phyloP scores from a whole-genome alignment of 2,797 vertebrate genomes.

The Gila robusta region DNA sequence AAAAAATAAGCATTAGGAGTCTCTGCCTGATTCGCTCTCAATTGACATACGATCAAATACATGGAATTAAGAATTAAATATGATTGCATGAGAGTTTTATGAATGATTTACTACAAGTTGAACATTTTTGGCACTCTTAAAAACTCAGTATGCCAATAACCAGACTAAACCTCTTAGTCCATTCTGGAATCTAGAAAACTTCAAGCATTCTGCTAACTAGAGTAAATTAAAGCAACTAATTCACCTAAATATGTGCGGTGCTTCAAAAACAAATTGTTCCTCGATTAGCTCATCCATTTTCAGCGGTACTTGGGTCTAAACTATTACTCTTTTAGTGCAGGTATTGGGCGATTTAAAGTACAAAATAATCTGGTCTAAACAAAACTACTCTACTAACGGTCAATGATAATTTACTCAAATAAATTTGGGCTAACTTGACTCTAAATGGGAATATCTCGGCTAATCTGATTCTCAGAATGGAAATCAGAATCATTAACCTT shows the following conservation, averaged over 20 bases:
- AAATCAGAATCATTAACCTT: slow-evolving; percentile 1
- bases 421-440: no score
- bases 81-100: not conserved
- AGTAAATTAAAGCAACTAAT: not conserved
- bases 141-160: slow-evolving; percentile 42
- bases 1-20: not conserved
- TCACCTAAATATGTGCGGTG: not conserved
- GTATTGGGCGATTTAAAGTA: not conserved
- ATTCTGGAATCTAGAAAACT: slow-evolving; percentile 19
- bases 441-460: not conserved
- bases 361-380: not conserved
- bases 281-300: not conserved
- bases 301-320: not conserved
- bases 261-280: not conserved
- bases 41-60: not conserved
- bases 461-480: not conserved
- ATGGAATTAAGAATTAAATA: not conserved
- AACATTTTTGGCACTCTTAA: slow-evolving; percentile 28
- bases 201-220: slow-evolving; percentile 1
- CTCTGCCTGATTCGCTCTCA: not conserved
- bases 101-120: not conserved
- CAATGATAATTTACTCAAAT: no score
- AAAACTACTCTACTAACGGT: not conserved
- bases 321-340: not conserved
- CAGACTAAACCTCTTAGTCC: slow-evolving; percentile 26